These are phyloP conservation scores for Molorchus minor DNA, from an alignment of 2,888 invertebrate species.

Conservation along the genomic window DNA sequence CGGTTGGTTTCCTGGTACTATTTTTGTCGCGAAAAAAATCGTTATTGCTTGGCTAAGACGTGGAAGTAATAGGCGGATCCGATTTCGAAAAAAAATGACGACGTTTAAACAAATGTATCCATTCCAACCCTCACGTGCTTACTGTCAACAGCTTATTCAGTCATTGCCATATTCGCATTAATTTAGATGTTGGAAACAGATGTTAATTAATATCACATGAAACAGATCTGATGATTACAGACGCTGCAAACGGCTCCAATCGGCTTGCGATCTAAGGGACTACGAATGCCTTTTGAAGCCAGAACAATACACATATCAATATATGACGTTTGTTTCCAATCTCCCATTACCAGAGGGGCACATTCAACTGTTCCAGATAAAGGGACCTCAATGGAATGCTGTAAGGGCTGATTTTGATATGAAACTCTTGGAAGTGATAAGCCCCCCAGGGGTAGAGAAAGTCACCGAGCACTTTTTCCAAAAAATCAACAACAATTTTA, in stretches of 20 bases:
- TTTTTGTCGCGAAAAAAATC: too few species aligned
- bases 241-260: conserved; percentile 79
- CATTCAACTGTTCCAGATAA: conserved; percentile 87
- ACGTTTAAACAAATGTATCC: too few species aligned
- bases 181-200: conserved; percentile 13
- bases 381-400: conserved; percentile 78
- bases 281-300: conserved; percentile 80
- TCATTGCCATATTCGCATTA: too few species aligned
- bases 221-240: conserved; percentile 64
- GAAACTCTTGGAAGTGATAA: conserved; percentile 71
- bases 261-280: conserved; percentile 78
- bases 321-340: conserved; percentile 90
- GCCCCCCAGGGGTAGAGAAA: conserved; percentile 67
- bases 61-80: too few species aligned
- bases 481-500: conserved; percentile 62
- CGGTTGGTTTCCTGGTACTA: too few species aligned
- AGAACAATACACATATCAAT: conserved; percentile 90
- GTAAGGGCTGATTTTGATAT: conserved; percentile 80
- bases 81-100: too few species aligned
- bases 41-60: too few species aligned
- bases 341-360: conserved; percentile 71
- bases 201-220: conserved; percentile 14
- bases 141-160: too few species aligned
- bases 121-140: too few species aligned
- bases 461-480: conserved; percentile 61